Base-by-base conservation (phyloP, 1,140 invertebrate genomes). In the Hypothenemus hampei region DNA sequence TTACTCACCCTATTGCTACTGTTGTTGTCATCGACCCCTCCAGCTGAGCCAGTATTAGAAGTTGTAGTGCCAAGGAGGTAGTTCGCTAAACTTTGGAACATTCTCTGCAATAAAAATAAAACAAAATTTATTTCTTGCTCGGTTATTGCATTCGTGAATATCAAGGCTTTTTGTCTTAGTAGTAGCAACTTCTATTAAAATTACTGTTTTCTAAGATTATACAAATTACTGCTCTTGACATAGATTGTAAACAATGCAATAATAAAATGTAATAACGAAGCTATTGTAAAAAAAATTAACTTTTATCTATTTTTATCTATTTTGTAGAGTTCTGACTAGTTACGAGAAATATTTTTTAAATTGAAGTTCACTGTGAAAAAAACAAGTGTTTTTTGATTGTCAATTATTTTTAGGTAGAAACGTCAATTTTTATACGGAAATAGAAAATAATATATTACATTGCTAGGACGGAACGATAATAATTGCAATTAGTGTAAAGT, bases 81-180 rank as follows among this genome's bases (percentile, higher is more conserved):
- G 64, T 68, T 77, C 50, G 76, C 77, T 63, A 79, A 69, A 63
- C 71, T 76, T 65, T 72, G 75, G 68, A 79, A 72, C 78, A 79
- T 80, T 64, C 63, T 75, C 67, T 70, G 61, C 39, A 65, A 62
- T 48, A 35, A 60, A 63, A 50, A 57, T 54, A 43, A 29, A 29
- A 29, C n/a, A 31, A 31, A 13, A 2, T 11, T 31, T 31, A 31
- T 31, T 31, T 31, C 13, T 31, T 8, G 8, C 10, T 11, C 8
- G 26, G 10, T 31, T 31, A 31, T 31, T 31, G 26, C 26, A 31
- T n/a, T n/a, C n/a, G n/a, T n/a, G n/a, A n/a, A n/a, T n/a, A 21
- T 15, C 18, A 39, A 15, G 6, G n/a, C 10, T 15, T 10, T 5
- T 47, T 39, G 18, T 39, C 18, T 16, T 16, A 11, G n/a, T n/a